A percentile compares a stretch with the other conserved stretches of the same genome.
Evolutionary conservation across 2,888 invertebrate genomes (phyloP).

Genomic region (Abrostola tripartita): DNA sequence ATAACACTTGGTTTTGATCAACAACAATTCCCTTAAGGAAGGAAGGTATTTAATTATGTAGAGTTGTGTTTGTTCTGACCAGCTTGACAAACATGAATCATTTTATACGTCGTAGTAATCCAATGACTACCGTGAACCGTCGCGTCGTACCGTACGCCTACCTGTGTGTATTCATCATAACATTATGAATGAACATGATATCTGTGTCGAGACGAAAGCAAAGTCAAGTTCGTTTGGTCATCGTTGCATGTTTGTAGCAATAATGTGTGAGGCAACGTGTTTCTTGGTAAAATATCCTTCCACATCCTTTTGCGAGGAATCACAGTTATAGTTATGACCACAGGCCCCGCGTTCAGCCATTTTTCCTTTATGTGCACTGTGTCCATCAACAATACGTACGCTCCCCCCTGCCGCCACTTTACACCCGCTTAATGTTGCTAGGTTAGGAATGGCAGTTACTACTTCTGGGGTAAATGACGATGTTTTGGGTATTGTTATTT

Average conservation of each 20-base stretch:
- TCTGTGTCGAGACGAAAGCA: slow-evolving; percentile 8
- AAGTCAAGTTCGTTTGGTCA: slow-evolving; percentile 38
- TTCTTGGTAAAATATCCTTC: too few relatives aligned
- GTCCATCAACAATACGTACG: too few relatives aligned
- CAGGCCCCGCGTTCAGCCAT: too few relatives aligned
- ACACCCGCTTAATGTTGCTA: too few relatives aligned
- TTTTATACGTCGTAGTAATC: neutral
- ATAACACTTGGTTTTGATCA: neutral
- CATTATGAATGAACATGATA: slow-evolving; percentile 23
- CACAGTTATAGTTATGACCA: too few relatives aligned
- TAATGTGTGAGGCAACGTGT: neutral
- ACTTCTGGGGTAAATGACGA: too few relatives aligned
- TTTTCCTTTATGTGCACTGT: too few relatives aligned
- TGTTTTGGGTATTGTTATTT: too few relatives aligned
- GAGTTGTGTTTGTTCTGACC: neutral
- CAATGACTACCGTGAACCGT: neutral
- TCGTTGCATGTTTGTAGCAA: slow-evolving; percentile 1
- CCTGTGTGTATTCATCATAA: neutral
- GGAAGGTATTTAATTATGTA: neutral
- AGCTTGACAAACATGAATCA: slow-evolving; percentile 6
- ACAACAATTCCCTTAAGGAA: neutral
- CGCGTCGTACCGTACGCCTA: neutral
- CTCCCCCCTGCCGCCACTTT: too few relatives aligned
- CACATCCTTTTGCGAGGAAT: too few relatives aligned
- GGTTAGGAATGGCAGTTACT: too few relatives aligned